phyloP scores from a whole-genome alignment of 2,113 vertebrate genomes.

The Abramis brama region DNA sequence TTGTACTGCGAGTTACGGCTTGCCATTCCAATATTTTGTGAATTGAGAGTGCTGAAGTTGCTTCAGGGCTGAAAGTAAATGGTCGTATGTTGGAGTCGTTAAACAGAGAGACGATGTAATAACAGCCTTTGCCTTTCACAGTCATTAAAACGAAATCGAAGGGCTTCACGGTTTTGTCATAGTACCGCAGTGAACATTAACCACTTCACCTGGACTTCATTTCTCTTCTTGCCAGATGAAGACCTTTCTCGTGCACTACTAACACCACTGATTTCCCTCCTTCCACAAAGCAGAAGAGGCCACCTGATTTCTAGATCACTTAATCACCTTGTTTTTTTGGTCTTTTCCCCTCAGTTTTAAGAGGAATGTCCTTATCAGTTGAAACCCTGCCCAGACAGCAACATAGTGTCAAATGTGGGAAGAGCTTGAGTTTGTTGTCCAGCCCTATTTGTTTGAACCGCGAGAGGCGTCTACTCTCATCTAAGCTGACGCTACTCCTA shows the following conservation, averaged over 20 bases:
- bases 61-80: constrained; percentile 63
- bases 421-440: too few relatives aligned
- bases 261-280: constrained; percentile 26
- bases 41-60: constrained; percentile 57
- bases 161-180: constrained; percentile 8
- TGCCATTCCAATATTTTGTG: constrained; percentile 64
- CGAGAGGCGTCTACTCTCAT: too few relatives aligned
- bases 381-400: neutral
- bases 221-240: constrained; percentile 44
- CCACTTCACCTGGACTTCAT: constrained; percentile 15
- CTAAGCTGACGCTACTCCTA: too few relatives aligned
- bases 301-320: constrained; percentile 18
- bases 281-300: constrained; percentile 12
- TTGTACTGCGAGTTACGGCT: constrained; percentile 30
- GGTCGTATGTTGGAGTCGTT: constrained; percentile 56
- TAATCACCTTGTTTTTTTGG: neutral
- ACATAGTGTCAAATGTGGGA: too few relatives aligned
- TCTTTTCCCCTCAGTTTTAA: neutral
- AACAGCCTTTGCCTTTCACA: constrained; percentile 45
- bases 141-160: constrained; percentile 33
- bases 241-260: constrained; percentile 7
- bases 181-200: neutral
- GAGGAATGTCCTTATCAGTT: neutral
- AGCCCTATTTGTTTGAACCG: too few relatives aligned
- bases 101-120: constrained; percentile 53